phyloP scores from a whole-genome alignment of 2,113 vertebrate genomes.

The Megaleporinus macrocephalus region DNA sequence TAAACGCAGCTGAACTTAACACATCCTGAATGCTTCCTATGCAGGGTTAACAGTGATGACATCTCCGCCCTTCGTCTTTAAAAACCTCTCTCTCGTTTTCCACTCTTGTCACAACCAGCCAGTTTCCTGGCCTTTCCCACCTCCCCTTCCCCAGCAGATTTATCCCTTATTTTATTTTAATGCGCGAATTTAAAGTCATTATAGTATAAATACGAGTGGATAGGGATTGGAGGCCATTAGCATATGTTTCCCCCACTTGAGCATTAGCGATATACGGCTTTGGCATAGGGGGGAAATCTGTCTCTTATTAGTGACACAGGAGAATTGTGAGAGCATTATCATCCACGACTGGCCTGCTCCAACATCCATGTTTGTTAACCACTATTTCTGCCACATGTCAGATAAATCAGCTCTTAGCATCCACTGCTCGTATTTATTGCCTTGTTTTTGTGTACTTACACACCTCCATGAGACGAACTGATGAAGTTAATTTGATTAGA shows the following conservation, averaged over 20 bases:
- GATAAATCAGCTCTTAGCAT: constrained; percentile 66
- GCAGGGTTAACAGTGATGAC: constrained; percentile 45
- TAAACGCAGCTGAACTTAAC: constrained; percentile 33
- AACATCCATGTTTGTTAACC: constrained; percentile 43
- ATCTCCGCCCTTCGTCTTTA: constrained; percentile 5
- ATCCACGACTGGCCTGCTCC: constrained; percentile 41
- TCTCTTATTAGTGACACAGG: constrained; percentile 54
- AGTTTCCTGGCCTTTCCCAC: constrained; percentile 45
- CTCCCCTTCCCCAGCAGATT: constrained; percentile 50
- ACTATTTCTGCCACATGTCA: constrained; percentile 46
- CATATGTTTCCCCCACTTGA: constrained; percentile 55
- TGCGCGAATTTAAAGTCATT: constrained; percentile 60
- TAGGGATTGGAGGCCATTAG: constrained; percentile 58
- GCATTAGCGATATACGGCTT: constrained; percentile 50
- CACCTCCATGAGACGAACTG: constrained; percentile 18
- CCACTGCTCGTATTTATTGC: constrained; percentile 66
- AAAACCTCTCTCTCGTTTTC: constrained; percentile 19
- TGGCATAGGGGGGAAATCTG: constrained; percentile 53
- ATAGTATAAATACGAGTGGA: constrained; percentile 56
- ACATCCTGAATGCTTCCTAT: constrained; percentile 9
- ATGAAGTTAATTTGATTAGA: constrained; percentile 43
- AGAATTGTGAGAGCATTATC: constrained; percentile 54
- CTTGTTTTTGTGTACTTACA: constrained; percentile 50
- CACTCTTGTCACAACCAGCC: constrained; percentile 27
- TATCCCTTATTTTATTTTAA: constrained; percentile 53